Base-by-base conservation (phyloP, 2,797 vertebrate species). In the Rhincodon typus region DNA sequence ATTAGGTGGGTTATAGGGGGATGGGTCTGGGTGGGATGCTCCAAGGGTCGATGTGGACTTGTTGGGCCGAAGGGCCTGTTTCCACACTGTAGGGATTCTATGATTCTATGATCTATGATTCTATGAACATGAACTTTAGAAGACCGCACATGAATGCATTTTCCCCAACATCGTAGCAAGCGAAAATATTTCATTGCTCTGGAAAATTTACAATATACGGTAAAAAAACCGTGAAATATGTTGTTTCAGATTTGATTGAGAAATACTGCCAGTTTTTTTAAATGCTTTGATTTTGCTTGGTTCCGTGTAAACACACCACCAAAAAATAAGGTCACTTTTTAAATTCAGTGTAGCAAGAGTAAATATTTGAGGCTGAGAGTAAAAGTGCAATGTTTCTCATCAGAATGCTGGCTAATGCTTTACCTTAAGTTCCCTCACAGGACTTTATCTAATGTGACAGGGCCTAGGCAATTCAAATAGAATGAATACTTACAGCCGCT, bases 401-500 rank as follows among this genome's bases (percentile, higher is more conserved):
- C 62, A 72, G 38, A 34, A 91, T 70, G 5, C 46, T 94, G 50
- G 66, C n/a, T 46, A 57, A 34, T 50, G 25, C 23, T 72, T 94
- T 70, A 94, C 23, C 17, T 38, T 3, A 72, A 23, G 90, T 46
- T 25, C 69, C 93, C 67, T 27, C 46, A 46, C 42, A 30, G 46
- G 46, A 94, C 70, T 34, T 94, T 46, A 74, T 53, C 25, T 95
- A 77, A 74, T 21, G 13, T 53, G 46, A 95, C 94, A 74, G 46
- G 57, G 30, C 25, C 15, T 17, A 66, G 88, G 94, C 46, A 95
- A 95, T 74, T 95, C 77, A 96, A 96, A 96, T 72, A 96, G 96
- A 96, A 96, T 96, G 94, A 97, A 98, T 98, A 98, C 98, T 98
- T 97, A 99, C 98, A 99, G 97, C 97, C 98, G 98, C 96, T 97